These are phyloP conservation scores for Phyllostomus hastatus DNA, from an alignment of 2,113 vertebrate species.

Conservation along the genomic window DNA sequence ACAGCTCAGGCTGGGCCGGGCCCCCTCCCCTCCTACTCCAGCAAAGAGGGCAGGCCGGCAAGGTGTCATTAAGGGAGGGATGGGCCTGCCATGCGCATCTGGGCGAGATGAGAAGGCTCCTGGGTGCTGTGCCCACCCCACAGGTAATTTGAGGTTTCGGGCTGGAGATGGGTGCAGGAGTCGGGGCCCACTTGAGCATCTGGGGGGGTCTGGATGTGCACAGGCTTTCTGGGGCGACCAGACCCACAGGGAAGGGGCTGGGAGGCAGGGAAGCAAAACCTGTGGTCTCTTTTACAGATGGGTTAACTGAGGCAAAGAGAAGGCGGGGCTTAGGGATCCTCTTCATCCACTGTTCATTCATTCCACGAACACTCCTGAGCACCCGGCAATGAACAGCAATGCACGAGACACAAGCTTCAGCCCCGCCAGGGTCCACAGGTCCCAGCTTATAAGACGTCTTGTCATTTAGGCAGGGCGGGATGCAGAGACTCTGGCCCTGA, in stretches of 20 bases:
- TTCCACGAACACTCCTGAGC: background rate
- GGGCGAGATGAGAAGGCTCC: conserved; percentile 51
- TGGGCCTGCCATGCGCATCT: conserved; percentile 52
- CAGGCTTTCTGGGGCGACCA: background rate
- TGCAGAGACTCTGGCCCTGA: background rate
- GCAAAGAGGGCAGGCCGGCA: conserved; percentile 39
- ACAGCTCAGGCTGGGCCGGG: conserved; percentile 32
- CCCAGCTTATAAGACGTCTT: too few relatives aligned
- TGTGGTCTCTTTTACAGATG: background rate
- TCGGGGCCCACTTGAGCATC: background rate
- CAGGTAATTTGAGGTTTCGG: conserved; percentile 65
- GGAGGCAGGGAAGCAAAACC: background rate
- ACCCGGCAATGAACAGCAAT: rapidly evolving
- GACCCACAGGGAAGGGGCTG: background rate
- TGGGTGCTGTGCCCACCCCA: background rate
- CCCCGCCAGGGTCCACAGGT: background rate
- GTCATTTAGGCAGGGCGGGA: background rate
- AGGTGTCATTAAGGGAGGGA: conserved; percentile 75
- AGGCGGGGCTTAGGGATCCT: background rate
- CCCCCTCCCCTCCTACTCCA: conserved; percentile 60
- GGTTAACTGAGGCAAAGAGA: background rate
- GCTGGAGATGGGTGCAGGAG: background rate
- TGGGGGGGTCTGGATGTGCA: background rate
- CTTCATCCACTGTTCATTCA: background rate
- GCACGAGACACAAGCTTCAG: background rate